Base-by-base conservation (phyloP, 92 coral and sea anemone genomes). In the Epizoanthus ramosus region DNA sequence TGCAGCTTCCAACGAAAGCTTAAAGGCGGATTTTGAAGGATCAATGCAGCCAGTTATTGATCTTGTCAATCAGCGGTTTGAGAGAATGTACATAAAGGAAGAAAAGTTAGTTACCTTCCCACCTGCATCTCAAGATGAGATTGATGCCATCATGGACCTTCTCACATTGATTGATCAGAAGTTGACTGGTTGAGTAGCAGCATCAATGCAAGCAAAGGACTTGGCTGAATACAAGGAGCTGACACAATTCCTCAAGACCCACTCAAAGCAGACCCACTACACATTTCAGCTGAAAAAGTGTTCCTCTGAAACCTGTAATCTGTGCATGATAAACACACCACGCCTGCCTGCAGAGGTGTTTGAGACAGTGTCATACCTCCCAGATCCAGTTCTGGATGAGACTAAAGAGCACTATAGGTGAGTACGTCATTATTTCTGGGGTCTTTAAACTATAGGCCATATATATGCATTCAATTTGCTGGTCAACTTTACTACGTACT, bases 341-440 rank as follows among this genome's bases (percentile, higher is more conserved):
- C 18, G 45, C n/a, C 71, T 83, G 31, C 59, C 87, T 73, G n/a
- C 9, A 15, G 87, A 83, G 24, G 65, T 5, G 31, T 71, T 83
- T 17, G 67, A 73, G 64, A 60, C 24, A n/a, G 65, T 60, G 65
- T 60, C 65, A 60, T 83, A 59, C 63, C 75, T 83, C 39, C 87
- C 87, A 28, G 87, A 83, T 61, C 87, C 81, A 71, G 22, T 83
- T 39, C 80, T 83, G 24, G 81, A 17, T 83, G 79, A 19, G 43
- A n/a, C 24, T 28, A 39, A 35, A 8, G 86, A 82, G 24, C 86
- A 82, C 58, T 68, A 60, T 60, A 60, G 65, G 65, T 60, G 65
- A 60, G 65, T 60, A 60, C 65, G n/a, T n/a, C n/a, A n/a, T n/a
- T n/a, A n/a, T n/a, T n/a, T n/a, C n/a, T n/a, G n/a, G n/a, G n/a